Base-by-base conservation (phyloP, 2,888 invertebrate genomes). In the Melanostoma mellinum region DNA sequence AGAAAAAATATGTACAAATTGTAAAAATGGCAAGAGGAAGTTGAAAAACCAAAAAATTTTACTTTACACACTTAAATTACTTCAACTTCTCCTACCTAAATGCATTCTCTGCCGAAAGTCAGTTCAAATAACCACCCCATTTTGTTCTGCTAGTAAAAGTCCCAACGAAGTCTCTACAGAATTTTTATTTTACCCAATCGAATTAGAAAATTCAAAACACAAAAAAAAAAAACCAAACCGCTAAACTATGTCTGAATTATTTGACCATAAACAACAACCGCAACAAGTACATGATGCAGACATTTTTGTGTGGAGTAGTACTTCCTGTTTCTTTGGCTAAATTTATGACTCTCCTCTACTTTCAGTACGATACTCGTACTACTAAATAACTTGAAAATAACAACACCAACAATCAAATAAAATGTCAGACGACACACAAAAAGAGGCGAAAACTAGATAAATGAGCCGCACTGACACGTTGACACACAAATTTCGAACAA, bases 311-410 rank as follows among this genome's bases (percentile, higher is more conserved):
- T 67, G 33, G 20, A 10, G 44, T 10, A 46, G 35, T 48, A 69
- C 61, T 76, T 76, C 61, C 76, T 53, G 76, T 61, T 40, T 48
- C 61, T 40, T 68, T 36, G 30, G 10, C 36, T 20, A 30, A 58
- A 42, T 74, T 50, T 55, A 58, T 33, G n/a, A 44, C n/a, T 32
- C 58, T 52, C 46, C n/a, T 20, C 6, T 8, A 8, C 10, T 38
- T 48, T 48, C n/a, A 32, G 33, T 40, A 58, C 8, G 32, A 30
- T 46, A 48, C 38, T n/a, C n/a, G n/a, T n/a, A n/a, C 46, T 30
- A 55, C 32, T 10, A 42, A 42, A 42, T 6, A 46, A 46, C n/a
- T 5, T 10, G 44, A 4, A 52, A 10, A 67, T n/a, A 48, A 38
- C 48, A 36, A 46, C 44, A n/a, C 33, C 6, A 33, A 44, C 44